Conservation (phyloP, 2,113 vertebrate species). For the Scomber scombrus region DNA sequence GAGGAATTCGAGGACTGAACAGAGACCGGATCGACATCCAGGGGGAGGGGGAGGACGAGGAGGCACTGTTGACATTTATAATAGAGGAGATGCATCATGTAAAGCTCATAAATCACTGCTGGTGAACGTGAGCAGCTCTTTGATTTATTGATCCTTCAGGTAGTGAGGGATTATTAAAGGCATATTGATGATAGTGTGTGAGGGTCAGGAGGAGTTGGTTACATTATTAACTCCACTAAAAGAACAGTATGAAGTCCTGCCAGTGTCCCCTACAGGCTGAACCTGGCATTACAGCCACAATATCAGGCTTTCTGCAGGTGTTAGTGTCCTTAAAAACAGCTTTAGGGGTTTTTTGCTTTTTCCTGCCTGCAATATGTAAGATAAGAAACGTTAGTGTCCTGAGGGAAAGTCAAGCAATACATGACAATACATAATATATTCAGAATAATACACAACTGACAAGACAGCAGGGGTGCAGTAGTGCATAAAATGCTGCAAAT, state of each 20-base stretch:
- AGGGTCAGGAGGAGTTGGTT: background rate
- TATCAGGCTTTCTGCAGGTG: too few relatives aligned
- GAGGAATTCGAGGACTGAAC: slow-evolving; percentile 46
- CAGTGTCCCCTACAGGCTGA: background rate
- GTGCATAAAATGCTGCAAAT: too few relatives aligned
- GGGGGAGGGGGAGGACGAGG: background rate
- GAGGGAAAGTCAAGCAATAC: too few relatives aligned
- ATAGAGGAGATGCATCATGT: slow-evolving; percentile 17
- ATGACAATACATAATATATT: too few relatives aligned
- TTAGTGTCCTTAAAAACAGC: too few relatives aligned
- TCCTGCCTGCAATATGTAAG: too few relatives aligned
- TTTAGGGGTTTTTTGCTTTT: too few relatives aligned
- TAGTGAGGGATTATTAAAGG: slow-evolving; percentile 3
- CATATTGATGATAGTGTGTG: background rate
- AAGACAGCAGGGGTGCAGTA: too few relatives aligned
- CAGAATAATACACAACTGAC: too few relatives aligned
- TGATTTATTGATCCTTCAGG: background rate
- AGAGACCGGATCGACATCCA: background rate
- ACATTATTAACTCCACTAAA: background rate
- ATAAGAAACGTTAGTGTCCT: too few relatives aligned
- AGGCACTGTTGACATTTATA: background rate
- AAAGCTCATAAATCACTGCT: slow-evolving; percentile 18
- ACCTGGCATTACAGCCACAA: background rate
- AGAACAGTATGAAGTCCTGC: too few relatives aligned
- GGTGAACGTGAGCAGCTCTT: background rate